Base-by-base conservation (phyloP, 1,140 invertebrate genomes). In the Drosophila quadrilineata region DNA sequence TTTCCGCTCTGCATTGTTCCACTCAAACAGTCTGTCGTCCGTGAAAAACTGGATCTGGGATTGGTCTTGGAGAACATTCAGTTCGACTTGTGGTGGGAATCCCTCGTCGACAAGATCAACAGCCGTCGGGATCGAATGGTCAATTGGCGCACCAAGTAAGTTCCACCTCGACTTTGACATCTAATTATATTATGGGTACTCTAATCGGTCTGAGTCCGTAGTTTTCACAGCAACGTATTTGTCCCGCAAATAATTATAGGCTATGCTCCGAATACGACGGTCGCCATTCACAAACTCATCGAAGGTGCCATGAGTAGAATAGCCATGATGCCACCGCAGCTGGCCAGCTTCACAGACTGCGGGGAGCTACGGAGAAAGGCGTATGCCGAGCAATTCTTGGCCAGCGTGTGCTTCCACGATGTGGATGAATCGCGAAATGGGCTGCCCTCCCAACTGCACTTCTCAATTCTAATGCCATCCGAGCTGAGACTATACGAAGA, bases 341-440 rank as follows among this genome's bases (percentile, higher is more conserved):
- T 43, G 6, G 1, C 0, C 4, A 31, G 45, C 8, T 75, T 33
- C 22, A 5, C 8, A 1, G 21, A 48, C 3, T 75, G 72, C 31
- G 16, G 50, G 3, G 33, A 29, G 3, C 12, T 75, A 31, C 53
- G 72, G 0, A 53, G 6, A 0, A 41, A 26, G 1, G 50, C 54
- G 0, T n/a, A 19, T 3, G n/a, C 31, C 1, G 35, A 76, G 6
- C 31, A 75, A 4, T 75, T 14, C 22, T 26, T 75, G 2, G 66
- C 58, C 28, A 66, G 72, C 29, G 17, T 76, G 0, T 75, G 72
- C 10, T 75, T 75, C 10, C 60, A 65, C 26, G 21, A 28, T 12
- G 22, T 65, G 2, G 49, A 60, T 19, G 54, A 36, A 19, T 31
- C 38, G 6, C 40, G 31, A 1, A 36, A 10, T 6, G 65, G 65